Base-by-base conservation (phyloP, 2,797 vertebrate species). In the Clarias platycephalus region DNA sequence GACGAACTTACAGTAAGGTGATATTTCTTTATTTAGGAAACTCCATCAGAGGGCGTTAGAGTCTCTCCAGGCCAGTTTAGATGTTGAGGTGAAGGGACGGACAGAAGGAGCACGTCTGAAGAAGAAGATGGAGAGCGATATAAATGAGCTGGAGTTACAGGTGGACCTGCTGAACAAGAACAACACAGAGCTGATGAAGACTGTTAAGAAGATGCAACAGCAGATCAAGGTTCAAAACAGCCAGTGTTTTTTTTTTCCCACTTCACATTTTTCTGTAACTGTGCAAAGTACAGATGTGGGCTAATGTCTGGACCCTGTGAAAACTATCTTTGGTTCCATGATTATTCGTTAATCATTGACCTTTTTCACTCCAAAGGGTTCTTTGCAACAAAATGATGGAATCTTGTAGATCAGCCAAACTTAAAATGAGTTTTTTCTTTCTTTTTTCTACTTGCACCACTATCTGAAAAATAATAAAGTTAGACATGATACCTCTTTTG, bases 61-160 rank as follows among this genome's bases (percentile, higher is more conserved):
- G 86, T 95, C 95, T 0, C 70, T 96, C 71, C 95, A 96, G 91
- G 94, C 95, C 90, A 95, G 91, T 78, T 89, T 96, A 86, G 96
- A 96, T 4, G 93, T 94, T 44, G 96, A 96, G 91, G 88, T 95
- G 78, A 96, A 95, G 77, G 94, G 93, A 58, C 90, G 93, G 10
- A 88, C 89, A 0, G 96, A 96, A 87, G 95, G 90, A 0, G 88
- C 90, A 68, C 94, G 94, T 88, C 84, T 95, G 64, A 96, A 94
- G 91, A 96, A 96, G 92, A 96, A 96, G 63, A 92, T 95, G 89
- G 96, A 96, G 90, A 89, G 87, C 0, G 95, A 96, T 85, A 58
- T 94, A 20, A 93, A 88, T 2, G 95, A 96, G 80, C 91, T 96
- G 94, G 95, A 96, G 91, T 88, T 95, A 67, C 95, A 96, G 89